phyloP scores from a whole-genome alignment of 2,888 invertebrate species.

The Camptogramma bilineatum region DNA sequence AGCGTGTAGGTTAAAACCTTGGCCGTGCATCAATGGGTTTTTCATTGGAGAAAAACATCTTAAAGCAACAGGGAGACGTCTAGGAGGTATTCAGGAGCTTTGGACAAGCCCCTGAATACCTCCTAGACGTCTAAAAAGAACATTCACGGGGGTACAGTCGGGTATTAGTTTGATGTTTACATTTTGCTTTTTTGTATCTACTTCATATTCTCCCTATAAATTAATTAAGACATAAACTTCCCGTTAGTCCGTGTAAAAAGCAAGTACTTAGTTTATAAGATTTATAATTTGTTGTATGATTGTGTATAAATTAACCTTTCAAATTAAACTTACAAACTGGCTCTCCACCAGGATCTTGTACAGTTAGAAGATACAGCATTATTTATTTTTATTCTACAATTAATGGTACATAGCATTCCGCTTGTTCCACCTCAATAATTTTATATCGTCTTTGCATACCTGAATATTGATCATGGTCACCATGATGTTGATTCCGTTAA shows the following conservation, averaged over 20 bases:
- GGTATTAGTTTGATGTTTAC: no score
- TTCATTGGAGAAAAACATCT: no score
- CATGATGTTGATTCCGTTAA: constrained; percentile 59
- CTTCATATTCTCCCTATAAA: background rate
- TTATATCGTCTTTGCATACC: constrained; percentile 63
- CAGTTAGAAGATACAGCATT: constrained; percentile 13
- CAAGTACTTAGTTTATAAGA: background rate
- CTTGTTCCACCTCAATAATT: constrained; percentile 49
- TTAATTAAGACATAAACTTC: background rate
- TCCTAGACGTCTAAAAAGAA: no score
- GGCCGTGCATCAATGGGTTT: no score
- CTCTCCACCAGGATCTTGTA: constrained; percentile 25
- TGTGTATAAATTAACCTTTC: constrained; percentile 9
- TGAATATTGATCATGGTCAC: constrained; percentile 69
- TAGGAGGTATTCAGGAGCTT: no score
- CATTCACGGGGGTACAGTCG: no score
- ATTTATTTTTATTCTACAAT: constrained; percentile 14
- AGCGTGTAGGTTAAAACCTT: no score
- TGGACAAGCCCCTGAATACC: no score
- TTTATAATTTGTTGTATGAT: background rate
- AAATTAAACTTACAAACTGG: constrained; percentile 16
- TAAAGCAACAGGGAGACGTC: no score
- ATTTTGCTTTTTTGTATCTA: no score
- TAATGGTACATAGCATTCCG: constrained; percentile 18
- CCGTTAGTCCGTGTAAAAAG: background rate